Percentiles rank a stretch among this genome's conserved stretches.
These are phyloP conservation scores for Glaucopsyche alexis DNA, from an alignment of 2,888 invertebrate genomes.

Conservation along the genomic window DNA sequence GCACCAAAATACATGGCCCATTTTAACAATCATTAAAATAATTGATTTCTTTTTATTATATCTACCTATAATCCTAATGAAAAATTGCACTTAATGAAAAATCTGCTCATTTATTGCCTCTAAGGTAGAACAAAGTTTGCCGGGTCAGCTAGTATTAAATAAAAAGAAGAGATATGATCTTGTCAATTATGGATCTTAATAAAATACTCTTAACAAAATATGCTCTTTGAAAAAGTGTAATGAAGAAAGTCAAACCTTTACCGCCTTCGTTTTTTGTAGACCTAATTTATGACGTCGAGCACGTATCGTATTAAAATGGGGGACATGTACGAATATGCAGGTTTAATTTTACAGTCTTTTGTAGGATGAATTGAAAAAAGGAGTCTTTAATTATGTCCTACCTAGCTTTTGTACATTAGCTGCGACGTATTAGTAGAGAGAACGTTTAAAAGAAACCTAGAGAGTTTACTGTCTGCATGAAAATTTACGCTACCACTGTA, in stretches of 20 bases:
- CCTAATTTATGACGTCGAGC: slow-evolving; percentile 68
- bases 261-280: slow-evolving; percentile 55
- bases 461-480: background rate
- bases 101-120: too few relatives aligned
- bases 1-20: too few relatives aligned
- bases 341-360: slow-evolving; percentile 68
- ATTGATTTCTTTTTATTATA: too few relatives aligned
- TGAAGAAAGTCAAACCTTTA: slow-evolving; percentile 58
- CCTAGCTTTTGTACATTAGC: slow-evolving; percentile 36
- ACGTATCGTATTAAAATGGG: slow-evolving; percentile 39
- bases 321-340: slow-evolving; percentile 60
- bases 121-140: too few relatives aligned
- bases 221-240: slow-evolving; percentile 46
- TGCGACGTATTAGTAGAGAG: background rate
- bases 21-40: too few relatives aligned
- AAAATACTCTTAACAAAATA: background rate
- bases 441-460: background rate
- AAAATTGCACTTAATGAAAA: too few relatives aligned
- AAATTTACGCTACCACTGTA: background rate
- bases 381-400: slow-evolving; percentile 65
- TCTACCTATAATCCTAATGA: too few relatives aligned
- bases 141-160: too few relatives aligned
- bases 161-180: too few relatives aligned
- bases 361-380: slow-evolving; percentile 65
- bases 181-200: too few relatives aligned